These are phyloP conservation scores for Hydropotes inermis DNA, from an alignment of 2,113 vertebrate genomes.

Conservation along the genomic window DNA sequence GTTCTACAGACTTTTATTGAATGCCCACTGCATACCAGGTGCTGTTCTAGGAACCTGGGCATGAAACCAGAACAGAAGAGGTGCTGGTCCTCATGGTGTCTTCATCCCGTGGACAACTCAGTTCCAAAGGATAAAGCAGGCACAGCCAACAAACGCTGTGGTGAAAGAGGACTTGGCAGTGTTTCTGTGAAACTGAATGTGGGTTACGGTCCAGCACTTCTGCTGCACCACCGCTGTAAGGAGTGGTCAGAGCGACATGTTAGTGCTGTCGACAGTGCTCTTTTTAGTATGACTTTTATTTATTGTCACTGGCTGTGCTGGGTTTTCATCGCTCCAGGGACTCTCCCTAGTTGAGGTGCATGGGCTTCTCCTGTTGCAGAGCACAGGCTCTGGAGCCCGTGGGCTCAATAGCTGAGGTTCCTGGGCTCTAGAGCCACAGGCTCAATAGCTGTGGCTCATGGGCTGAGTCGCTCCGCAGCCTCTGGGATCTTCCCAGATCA, in stretches of 20 bases:
- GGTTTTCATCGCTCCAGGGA: neutral
- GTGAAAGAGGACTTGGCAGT: neutral
- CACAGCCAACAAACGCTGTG: fast-evolving
- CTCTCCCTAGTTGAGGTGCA: neutral
- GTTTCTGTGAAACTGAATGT: neutral
- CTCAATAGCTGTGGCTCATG: fast-evolving
- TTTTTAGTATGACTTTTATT: neutral
- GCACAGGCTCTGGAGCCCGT: neutral
- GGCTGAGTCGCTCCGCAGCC: neutral
- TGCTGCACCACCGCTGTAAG: neutral
- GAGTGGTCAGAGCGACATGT: neutral
- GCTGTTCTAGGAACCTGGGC: neutral
- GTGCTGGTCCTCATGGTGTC: neutral
- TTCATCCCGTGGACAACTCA: neutral
- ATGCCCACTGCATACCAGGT: neutral
- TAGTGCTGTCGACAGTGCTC: neutral
- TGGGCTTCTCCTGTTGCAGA: neutral
- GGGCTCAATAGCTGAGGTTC: neutral
- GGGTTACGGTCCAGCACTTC: neutral
- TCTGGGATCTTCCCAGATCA: neutral
- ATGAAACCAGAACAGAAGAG: neutral
- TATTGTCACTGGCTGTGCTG: neutral
- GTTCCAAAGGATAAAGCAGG: neutral
- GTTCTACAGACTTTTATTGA: neutral
- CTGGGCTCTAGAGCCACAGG: neutral